phyloP scores from a whole-genome alignment of 2,797 vertebrate species.

The Neosilurus hyrtlii region DNA sequence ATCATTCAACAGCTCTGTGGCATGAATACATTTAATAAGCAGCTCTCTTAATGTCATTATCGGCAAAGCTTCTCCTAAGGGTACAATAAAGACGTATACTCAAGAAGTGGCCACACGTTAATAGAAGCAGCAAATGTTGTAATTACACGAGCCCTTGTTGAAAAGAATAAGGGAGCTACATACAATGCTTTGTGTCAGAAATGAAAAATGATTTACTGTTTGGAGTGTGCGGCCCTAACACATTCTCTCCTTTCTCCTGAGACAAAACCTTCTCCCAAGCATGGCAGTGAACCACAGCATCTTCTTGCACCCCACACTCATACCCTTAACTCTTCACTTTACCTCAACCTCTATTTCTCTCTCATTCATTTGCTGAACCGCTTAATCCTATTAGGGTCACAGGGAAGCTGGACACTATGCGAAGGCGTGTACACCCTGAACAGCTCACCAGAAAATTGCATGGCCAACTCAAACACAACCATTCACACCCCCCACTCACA shows the following conservation, averaged over 20 bases:
- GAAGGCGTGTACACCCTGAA: too few species aligned
- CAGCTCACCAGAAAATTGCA: too few species aligned
- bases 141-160: not conserved
- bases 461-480: too few species aligned
- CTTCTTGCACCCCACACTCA: not conserved
- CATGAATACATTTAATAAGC: not conserved
- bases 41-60: not conserved
- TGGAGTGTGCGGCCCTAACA: not conserved
- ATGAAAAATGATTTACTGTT: slow-evolving; percentile 2
- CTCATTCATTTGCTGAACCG: too few species aligned
- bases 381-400: too few species aligned
- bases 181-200: not conserved
- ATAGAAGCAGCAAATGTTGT: not conserved
- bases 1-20: not conserved
- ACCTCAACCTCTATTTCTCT: not conserved
- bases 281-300: not conserved
- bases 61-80: not conserved
- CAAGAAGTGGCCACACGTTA: not conserved
- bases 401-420: too few species aligned
- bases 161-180: not conserved
- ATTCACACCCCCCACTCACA: too few species aligned
- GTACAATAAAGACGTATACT: not conserved
- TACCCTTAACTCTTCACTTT: not conserved
- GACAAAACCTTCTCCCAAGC: not conserved
- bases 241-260: slow-evolving; percentile 1